Base-by-base conservation (phyloP, 2,888 invertebrate genomes). In the Cotesia congregata region DNA sequence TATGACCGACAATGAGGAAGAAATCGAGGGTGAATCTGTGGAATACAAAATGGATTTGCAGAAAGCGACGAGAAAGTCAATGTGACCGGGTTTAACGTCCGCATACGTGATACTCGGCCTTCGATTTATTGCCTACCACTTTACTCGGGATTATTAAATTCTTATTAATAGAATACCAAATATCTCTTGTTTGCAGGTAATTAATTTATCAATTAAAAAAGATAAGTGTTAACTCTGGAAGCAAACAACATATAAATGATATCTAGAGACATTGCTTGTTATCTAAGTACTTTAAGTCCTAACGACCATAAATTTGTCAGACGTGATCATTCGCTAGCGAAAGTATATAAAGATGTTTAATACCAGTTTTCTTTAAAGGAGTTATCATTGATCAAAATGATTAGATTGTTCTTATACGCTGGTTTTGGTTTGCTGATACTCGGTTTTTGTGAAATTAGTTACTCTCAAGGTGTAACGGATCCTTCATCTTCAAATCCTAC, bases 61-160 rank as follows among this genome's bases (percentile, higher is more conserved):
- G 86, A 86, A 85, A 86, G 86, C 83, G 81, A 81, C 83, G 86
- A 82, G 85, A 86, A 85, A 86, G 86, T 85, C 72, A 77, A 75
- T 80, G 79, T 80, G 78, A 80, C 78, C 80, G 82, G 80, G 79
- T 83, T 83, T 85, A 81, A 82, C 80, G 82, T 79, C 81, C 83
- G 79, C 81, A 77, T 77, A 80, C 78, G 80, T 74, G 80, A 76
- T 76, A 67, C 72, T 72, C 70, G 62, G 70, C 62, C 73, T 67
- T 74, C 74, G 20, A 67, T 60, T 12, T 65, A 30, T 12, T 38
- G 12, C 65, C 12, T 50, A 50, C 12, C 50, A 12, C 30, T 30
- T 30, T 50, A 50, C 50, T 50, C 7, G 9, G 12, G 50, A 50
- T 50, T 50, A 50, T 50, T 12, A 50, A 50, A 50, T 50, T 12